Evolutionary conservation across 2,888 invertebrate genomes (phyloP), one percentile per base, ranked within the genome.

Genomic region (Drosophila quinaria): DNA sequence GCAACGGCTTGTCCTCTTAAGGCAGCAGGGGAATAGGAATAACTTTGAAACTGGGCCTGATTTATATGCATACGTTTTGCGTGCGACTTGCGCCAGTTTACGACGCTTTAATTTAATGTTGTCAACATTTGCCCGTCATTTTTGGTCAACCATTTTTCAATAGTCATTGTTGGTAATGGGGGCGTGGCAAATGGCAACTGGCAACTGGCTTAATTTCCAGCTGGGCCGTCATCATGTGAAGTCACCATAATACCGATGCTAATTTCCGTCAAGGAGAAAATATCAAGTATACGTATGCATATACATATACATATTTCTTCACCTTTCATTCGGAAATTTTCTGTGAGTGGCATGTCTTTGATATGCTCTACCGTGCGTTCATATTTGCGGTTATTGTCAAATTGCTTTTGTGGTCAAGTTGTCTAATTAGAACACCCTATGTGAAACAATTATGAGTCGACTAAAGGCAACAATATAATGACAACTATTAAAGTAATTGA

Each of bases 71-170:
- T 78, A 83, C 15, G 49, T 50, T 49, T 37, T 15, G 80, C 83
- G 86, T 85, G 86, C 71, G 86, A 70, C 64, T 85, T 79, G 70
- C 56, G 67, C 65, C 65, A 72, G 47, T 86, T 82, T 82, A 71
- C 78, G 87, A 68, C 39, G 78, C 78, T 87, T 87, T 87, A 84
- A 78, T 83, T 83, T 84, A 87, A 83, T 83, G 87, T 66, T 84
- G 87, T 84, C 82, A 83, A 87, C 87, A 83, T 84, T 87, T 87
- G 87, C 87, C 73, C 87, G 87, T 83, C 76, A 87, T 87, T 83
- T 86, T 87, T 67, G 87, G 82, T 80, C 78, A 84, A 65, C 67
- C 70, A 78, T 59, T 84, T 78, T 82, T 74, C 65, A 63, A 74
- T 65, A 80, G 81, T 80, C 87, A 86, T 71, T 72, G 49, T 60